Conservation (phyloP, 1,140 invertebrate species). For the Drosophila albomicans region DNA sequence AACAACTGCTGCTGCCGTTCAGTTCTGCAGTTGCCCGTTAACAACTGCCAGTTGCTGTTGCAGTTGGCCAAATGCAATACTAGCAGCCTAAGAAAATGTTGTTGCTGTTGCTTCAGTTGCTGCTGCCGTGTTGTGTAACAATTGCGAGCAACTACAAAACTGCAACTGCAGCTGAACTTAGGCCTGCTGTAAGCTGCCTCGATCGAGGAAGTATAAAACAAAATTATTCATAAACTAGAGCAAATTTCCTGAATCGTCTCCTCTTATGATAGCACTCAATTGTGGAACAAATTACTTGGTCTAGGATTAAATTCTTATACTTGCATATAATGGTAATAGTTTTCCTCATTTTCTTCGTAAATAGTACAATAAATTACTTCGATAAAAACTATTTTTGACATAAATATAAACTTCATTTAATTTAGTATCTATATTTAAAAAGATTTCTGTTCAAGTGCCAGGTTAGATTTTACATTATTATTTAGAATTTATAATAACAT, state of each 20-base stretch:
- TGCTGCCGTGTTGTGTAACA: slow-evolving; percentile 66
- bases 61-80: slow-evolving; percentile 4
- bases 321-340: too few relatives aligned
- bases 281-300: too few relatives aligned
- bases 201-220: slow-evolving; percentile 23
- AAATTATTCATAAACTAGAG: slow-evolving; percentile 17
- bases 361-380: too few relatives aligned
- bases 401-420: too few relatives aligned
- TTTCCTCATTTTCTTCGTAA: too few relatives aligned
- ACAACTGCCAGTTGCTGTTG: slow-evolving; percentile 5
- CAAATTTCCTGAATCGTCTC: background rate
- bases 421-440: too few relatives aligned
- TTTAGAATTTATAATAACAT: too few relatives aligned
- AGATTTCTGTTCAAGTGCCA: too few relatives aligned
- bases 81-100: slow-evolving; percentile 16
- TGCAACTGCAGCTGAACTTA: slow-evolving; percentile 25
- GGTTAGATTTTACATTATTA: too few relatives aligned
- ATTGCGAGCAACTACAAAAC: slow-evolving; percentile 44
- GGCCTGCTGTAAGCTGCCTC: background rate
- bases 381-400: too few relatives aligned
- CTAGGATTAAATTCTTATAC: too few relatives aligned
- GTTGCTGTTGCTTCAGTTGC: background rate
- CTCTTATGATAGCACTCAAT: background rate
- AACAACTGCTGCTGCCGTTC: slow-evolving; percentile 46
- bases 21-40: slow-evolving; percentile 45